Percentiles rank a stretch among this genome's conserved stretches.
These are phyloP conservation scores for Trichopria drosophilae DNA, from an alignment of 2,888 invertebrate species.

Conservation along the genomic window DNA sequence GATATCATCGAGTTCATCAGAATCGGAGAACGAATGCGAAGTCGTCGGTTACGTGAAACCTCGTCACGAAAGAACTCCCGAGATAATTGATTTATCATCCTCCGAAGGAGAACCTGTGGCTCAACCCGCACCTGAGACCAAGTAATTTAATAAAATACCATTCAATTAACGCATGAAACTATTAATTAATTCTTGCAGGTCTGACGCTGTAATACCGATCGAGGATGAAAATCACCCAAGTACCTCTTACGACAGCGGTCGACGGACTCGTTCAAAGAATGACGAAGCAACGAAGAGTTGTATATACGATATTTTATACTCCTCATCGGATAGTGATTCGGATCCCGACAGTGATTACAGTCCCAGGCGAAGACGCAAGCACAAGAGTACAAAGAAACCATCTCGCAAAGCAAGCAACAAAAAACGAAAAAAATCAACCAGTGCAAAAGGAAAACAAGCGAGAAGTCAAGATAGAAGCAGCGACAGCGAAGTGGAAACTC, in stretches of 20 bases:
- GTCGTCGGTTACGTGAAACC: constrained; percentile 71
- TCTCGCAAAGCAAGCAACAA: constrained; percentile 18
- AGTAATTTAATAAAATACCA: constrained; percentile 13
- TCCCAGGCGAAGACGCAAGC: constrained; percentile 23
- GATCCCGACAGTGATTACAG: constrained; percentile 40
- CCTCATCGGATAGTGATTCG: constrained; percentile 29
- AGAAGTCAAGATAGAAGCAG: constrained; percentile 23
- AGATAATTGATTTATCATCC: constrained; percentile 65
- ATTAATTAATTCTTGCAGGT: constrained; percentile 12
- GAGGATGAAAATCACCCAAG: constrained; percentile 29
- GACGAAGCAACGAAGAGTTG: constrained; percentile 5
- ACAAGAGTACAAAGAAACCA: constrained; percentile 28
- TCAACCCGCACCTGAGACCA: not conserved
- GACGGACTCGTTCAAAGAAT: constrained; percentile 1
- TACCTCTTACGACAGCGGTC: constrained; percentile 27
- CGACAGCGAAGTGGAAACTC: constrained; percentile 33
- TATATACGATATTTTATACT: constrained; percentile 9
- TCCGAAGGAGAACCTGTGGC: constrained; percentile 62
- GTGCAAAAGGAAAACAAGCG: constrained; percentile 26
- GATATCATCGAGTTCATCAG: constrained; percentile 51
- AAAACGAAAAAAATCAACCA: constrained; percentile 32
- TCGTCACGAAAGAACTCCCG: constrained; percentile 68
- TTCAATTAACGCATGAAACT: not conserved
- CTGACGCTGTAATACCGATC: not conserved
- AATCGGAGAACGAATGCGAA: constrained; percentile 64